Evolutionary conservation across 2,888 invertebrate genomes (phyloP), one percentile per base, ranked within the genome.

Genomic region (Allacma fusca): DNA sequence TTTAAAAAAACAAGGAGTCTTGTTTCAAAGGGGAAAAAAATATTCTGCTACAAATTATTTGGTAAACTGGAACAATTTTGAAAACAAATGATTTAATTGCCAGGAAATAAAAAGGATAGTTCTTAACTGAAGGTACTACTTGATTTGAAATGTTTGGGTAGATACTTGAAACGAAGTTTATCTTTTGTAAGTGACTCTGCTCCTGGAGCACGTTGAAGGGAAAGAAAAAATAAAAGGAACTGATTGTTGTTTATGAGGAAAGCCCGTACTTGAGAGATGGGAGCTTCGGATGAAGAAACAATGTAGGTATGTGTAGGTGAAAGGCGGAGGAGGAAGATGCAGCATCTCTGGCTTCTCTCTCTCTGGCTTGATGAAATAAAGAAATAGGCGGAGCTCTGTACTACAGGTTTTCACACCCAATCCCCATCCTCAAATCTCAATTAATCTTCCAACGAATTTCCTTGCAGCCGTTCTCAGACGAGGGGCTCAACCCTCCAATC

Each of bases 291-390:
- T 29, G 29, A 24, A 65, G 24, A 29, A 67, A 67, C 26, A 67
- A 29, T 23, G 62, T 50, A 16, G 4, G 50, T 50, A 2, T 50
- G 50, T 50, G 50, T 50, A 50, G 50, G 50, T 50, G 50, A 50
- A 50, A 50, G 50, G 50, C 50, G 50, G 50, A 50, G 50, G 50
- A 50, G 50, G 50, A 50, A 50, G 50, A 50, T 50, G 50, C 50
- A 50, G 50, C 50, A 50, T 50, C 50, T 50, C 40, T 40, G 40
- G 40, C 40, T 40, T 40, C 40, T 40, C 40, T n/a, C n/a, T 50
- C 50, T 50, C 9, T 50, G 50, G 50, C 50, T 50, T 50, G 19
- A 50, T 50, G 19, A 50, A 50, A 50, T 50, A 50, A 50, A 50
- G 50, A 50, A 50, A 16, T 12, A 16, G 50, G 50, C 50, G 50